Evolutionary conservation across 2,888 invertebrate species (phyloP), one percentile per base, ranked within the genome.

Genomic region (Carpatolechia fugitivella): DNA sequence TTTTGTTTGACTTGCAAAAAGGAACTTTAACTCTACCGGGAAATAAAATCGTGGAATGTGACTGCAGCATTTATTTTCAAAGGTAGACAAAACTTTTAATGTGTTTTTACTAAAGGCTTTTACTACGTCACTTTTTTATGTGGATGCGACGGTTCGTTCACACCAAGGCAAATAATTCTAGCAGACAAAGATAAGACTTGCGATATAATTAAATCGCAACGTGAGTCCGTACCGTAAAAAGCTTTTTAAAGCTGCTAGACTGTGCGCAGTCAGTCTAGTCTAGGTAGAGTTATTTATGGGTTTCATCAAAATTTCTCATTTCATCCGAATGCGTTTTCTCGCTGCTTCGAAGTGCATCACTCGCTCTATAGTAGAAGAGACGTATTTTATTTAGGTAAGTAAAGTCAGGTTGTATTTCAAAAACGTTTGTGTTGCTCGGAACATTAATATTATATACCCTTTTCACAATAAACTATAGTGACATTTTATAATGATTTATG

Each of bases 1-100:
- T 57, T 55, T 51, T 16, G 59, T 52, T 58, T 56, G 61, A 58
- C 52, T 55, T 56, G 52, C 58, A 57, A 54, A 58, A 53, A 47
- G 13, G 48, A 46, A 48, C 52, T 54, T 56, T 48, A 46, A 52
- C 47, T 47, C 14, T 30, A 30, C 31, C 1, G 47, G 30, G 13
- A 47, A 47, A 47, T 30, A 31, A 16, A 47, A n/a, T 31, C 31
- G 31, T 47, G 8, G 44, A 41, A 41, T 18, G 20, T 18, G 18
- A 29, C 29, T 44, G 29, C n/a, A 24, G n/a, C 24, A 44, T 44
- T 44, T 18, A 41, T 41, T 41, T 41, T 38, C 18, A 38, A 7
- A 38, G 38, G 8, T 38, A 14, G 20, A 20, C 11, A 11, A 41
- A 20, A 20, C 40, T 41, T 41, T 18, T 6, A 6, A 24, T 24